Evolutionary conservation across 1,140 invertebrate genomes (phyloP), one percentile per base, ranked within the genome.

Genomic region (Amyelois transitella): DNA sequence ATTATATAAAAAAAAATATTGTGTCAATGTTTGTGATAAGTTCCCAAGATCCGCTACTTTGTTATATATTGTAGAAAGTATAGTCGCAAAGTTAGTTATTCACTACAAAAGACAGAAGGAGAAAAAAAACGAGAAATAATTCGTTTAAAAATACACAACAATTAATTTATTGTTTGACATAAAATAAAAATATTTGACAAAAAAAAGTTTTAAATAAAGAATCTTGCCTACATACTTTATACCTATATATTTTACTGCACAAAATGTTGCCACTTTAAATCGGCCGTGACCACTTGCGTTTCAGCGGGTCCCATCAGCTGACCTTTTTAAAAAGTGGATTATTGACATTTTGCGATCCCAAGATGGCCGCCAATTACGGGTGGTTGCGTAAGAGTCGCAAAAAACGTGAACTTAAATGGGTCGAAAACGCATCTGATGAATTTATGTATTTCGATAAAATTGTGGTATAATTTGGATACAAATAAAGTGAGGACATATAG

Each of bases 261-360:
- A 1, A 45, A 45, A 20, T 45, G n/a, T 38, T 3, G 5, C 12
- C 32, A 38, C n/a, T 48, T 21, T 48, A 19, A 48, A 48, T 17
- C 44, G 52, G n/a, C 52, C 52, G 1, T 54, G 52, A 54, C 44
- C 52, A 28, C 20, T 44, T 10, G 12, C 44, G 24, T 28, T 54
- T 47, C n/a, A 47, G 43, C 17, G 43, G 18, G n/a, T 28, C 19
- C 17, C 49, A 51, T 24, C 44, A 1, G 12, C 10, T 54, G 52
- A 54, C 52, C 52, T 54, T 54, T 54, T n/a, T 18, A 54, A 54
- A 54, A 54, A 54, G 44, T 48, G 43, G 43, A 54, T 28, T 54
- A 48, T 32, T 54, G 52, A 22, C 52, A 54, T 54, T 54, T 54
- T 32, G 43, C 10, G 43, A 18, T 12, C 20, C 51, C 32, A 43